Evolutionary conservation across 2,888 invertebrate species (phyloP).

Genomic region (Lasioglossum lativentre): DNA sequence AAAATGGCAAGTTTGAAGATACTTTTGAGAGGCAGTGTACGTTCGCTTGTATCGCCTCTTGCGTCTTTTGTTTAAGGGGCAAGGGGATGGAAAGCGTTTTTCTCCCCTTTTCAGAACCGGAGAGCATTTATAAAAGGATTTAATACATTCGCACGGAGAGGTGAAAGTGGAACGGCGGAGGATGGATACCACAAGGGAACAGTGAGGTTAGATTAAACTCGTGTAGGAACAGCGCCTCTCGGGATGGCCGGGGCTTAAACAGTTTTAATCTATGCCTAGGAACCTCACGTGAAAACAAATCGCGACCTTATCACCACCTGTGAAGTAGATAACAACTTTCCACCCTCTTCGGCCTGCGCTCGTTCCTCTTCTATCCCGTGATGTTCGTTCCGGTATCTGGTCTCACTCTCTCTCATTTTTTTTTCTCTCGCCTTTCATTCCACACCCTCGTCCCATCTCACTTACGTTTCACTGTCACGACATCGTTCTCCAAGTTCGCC

Average conservation of each 20-base stretch:
- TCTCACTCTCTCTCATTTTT: slow-evolving; percentile 48
- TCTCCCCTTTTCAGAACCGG: neutral
- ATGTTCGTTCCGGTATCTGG: slow-evolving; percentile 26
- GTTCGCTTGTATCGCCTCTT: neutral
- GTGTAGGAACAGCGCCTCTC: slow-evolving; percentile 75
- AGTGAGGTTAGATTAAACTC: slow-evolving; percentile 81
- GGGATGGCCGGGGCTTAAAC: slow-evolving; percentile 76
- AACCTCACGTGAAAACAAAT: slow-evolving; percentile 82
- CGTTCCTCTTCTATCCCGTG: slow-evolving; percentile 50
- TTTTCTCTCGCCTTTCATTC: slow-evolving; percentile 16
- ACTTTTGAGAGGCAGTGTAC: neutral
- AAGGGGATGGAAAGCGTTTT: slow-evolving; percentile 1
- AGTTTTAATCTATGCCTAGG: slow-evolving; percentile 80
- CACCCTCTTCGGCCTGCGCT: slow-evolving; percentile 65
- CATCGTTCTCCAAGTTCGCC: slow-evolving; percentile 16
- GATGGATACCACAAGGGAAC: slow-evolving; percentile 72
- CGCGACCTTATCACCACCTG: slow-evolving; percentile 82
- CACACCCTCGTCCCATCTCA: slow-evolving; percentile 38
- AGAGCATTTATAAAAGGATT: slow-evolving; percentile 60
- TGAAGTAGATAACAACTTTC: slow-evolving; percentile 83
- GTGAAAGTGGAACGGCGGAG: slow-evolving; percentile 65
- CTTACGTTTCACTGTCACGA: slow-evolving; percentile 17
- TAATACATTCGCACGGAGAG: slow-evolving; percentile 55
- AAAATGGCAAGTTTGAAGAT: neutral
- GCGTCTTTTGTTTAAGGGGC: neutral